Evolutionary conservation across 2,797 vertebrate genomes (phyloP).

Genomic region (Hipposideros larvatus): DNA sequence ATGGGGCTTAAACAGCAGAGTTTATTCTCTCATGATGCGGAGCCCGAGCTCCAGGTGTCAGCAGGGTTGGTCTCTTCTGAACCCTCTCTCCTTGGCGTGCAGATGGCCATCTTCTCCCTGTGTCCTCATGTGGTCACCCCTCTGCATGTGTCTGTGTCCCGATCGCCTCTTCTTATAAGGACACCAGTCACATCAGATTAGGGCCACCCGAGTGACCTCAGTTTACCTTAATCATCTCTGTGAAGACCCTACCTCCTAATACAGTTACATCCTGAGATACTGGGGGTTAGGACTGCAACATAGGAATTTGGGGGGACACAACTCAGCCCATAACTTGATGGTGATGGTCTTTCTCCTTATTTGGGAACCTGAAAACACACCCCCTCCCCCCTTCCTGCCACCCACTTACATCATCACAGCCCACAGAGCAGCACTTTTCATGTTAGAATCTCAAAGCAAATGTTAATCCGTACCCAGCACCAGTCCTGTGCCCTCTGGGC

Average conservation of each 20-base stretch:
- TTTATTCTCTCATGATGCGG: not conserved
- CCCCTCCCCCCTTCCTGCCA: accelerated
- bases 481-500: not conserved
- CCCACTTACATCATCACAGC: accelerated
- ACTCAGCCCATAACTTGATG: not conserved
- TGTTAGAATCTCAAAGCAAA: too few species aligned
- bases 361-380: not conserved
- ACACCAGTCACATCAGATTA: too few species aligned
- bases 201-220: not conserved
- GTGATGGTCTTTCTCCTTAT: not conserved
- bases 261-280: not conserved
- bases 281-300: not conserved
- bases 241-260: not conserved
- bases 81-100: not conserved
- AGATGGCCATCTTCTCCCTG: not conserved
- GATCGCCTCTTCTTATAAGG: too few species aligned
- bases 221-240: not conserved
- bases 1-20: not conserved
- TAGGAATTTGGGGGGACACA: not conserved
- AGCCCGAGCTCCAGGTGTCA: accelerated
- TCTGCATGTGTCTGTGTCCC: too few species aligned
- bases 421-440: too few species aligned
- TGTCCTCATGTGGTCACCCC: too few species aligned
- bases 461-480: accelerated
- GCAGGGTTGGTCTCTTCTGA: not conserved